These are phyloP conservation scores for Troides helena DNA, from an alignment of 2,888 invertebrate genomes.

Conservation along the genomic window DNA sequence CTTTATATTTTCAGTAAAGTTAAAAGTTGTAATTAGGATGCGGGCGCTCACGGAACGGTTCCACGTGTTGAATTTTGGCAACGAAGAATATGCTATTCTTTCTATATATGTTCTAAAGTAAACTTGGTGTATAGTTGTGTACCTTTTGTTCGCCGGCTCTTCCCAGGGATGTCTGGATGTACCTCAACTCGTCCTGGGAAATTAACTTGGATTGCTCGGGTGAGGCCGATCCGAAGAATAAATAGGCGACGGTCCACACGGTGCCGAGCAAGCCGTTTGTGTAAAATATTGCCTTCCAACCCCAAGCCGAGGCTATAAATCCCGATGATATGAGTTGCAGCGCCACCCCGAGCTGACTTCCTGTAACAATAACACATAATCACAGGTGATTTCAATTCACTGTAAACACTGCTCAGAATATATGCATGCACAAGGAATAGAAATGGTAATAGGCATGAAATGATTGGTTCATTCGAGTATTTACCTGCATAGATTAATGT, in stretches of 20 bases:
- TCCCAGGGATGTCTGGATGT: conserved; percentile 82
- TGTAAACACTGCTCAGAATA: too few relatives aligned
- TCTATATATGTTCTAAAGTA: too few relatives aligned
- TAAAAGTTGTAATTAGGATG: too few relatives aligned
- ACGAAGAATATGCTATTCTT: too few relatives aligned
- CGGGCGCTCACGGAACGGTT: too few relatives aligned
- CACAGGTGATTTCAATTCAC: too few relatives aligned
- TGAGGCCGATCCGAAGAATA: conserved; percentile 83
- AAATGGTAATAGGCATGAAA: too few relatives aligned
- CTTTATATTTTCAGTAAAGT: too few relatives aligned
- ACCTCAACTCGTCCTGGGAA: conserved; percentile 82
- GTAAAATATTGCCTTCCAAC: conserved; percentile 91
- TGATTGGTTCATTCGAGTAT: neutral
- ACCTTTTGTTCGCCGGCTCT: conserved; percentile 65
- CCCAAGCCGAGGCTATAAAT: conserved; percentile 82
- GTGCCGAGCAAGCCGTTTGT: conserved; percentile 83
- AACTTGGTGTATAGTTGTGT: neutral
- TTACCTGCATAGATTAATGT: conserved; percentile 76
- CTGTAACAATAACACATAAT: conserved; percentile 50
- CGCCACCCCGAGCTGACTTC: conserved; percentile 89
- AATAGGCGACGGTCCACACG: conserved; percentile 82
- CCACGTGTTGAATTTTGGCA: too few relatives aligned
- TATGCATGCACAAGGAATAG: too few relatives aligned
- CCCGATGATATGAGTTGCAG: conserved; percentile 88
- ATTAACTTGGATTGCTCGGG: conserved; percentile 83